phyloP scores from a whole-genome alignment of 2,113 vertebrate species.

The Rana temporaria region DNA sequence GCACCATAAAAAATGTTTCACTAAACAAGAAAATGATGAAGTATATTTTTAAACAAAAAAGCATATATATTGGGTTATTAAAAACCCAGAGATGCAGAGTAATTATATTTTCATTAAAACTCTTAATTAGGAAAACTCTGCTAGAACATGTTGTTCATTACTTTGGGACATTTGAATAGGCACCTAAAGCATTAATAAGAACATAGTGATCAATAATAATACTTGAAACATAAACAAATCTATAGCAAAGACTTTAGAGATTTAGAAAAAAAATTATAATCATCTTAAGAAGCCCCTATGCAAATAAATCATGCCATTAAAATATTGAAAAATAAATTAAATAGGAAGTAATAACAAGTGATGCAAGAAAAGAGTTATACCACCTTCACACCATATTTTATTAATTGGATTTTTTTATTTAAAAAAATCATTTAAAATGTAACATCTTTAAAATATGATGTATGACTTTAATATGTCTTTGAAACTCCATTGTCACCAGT shows the following conservation, averaged over 20 bases:
- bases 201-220: constrained; percentile 48
- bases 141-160: constrained; percentile 34
- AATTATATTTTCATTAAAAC: constrained; percentile 35
- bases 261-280: constrained; percentile 17
- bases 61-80: constrained; percentile 14
- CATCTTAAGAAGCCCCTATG: constrained; percentile 1
- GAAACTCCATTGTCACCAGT: constrained; percentile 32
- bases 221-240: constrained; percentile 35
- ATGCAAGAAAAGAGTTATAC: background rate
- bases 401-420: constrained; percentile 31
- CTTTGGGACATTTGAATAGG: constrained; percentile 18
- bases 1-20: background rate
- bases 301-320: constrained; percentile 49
- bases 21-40: constrained; percentile 24
- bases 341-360: constrained; percentile 5
- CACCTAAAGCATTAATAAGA: constrained; percentile 36
- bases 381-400: constrained; percentile 15
- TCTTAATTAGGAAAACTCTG: constrained; percentile 18
- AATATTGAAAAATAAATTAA: constrained; percentile 11
- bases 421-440: constrained; percentile 12
- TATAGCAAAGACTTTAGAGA: constrained; percentile 40
- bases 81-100: constrained; percentile 23
- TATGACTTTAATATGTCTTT: constrained; percentile 41
- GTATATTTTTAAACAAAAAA: background rate
- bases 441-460: constrained; percentile 31